Conservation (phyloP, 2,888 invertebrate species). For the Cheilosia urbana region DNA sequence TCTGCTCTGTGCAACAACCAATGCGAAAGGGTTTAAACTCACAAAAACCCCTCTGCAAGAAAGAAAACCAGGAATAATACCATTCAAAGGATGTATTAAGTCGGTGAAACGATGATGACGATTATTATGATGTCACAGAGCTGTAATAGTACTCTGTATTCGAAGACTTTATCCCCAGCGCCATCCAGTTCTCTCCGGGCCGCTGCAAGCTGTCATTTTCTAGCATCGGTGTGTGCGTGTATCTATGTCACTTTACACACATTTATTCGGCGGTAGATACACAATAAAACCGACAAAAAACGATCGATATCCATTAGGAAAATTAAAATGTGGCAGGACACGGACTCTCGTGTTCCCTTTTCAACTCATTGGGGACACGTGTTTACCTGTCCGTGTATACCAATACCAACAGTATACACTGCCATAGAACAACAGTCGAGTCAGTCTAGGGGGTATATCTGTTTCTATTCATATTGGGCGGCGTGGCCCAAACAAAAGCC, state of each 20-base stretch:
- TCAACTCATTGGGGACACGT: slow-evolving; percentile 74
- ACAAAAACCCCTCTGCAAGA: slow-evolving; percentile 21
- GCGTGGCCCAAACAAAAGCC: slow-evolving; percentile 55
- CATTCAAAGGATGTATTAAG: slow-evolving; percentile 69
- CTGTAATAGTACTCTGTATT: slow-evolving; percentile 3
- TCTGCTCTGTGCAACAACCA: slow-evolving; percentile 18
- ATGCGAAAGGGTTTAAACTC: slow-evolving; percentile 65
- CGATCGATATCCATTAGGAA: slow-evolving; percentile 85
- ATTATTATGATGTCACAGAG: slow-evolving; percentile 63
- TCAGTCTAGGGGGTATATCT: slow-evolving; percentile 31
- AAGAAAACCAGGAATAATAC: slow-evolving; percentile 35
- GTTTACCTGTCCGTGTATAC: slow-evolving; percentile 68
- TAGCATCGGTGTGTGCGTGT: slow-evolving; percentile 66
- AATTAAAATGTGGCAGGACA: slow-evolving; percentile 84
- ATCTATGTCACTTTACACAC: slow-evolving; percentile 69
- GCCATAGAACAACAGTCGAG: slow-evolving; percentile 52
- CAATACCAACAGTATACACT: not conserved
- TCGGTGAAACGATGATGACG: slow-evolving; percentile 52
- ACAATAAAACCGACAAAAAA: slow-evolving; percentile 61
- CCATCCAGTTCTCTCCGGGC: slow-evolving; percentile 22
- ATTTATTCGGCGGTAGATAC: not conserved
- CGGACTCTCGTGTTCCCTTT: slow-evolving; percentile 75
- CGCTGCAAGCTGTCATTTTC: slow-evolving; percentile 61
- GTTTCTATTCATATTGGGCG: slow-evolving; percentile 31
- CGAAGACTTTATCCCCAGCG: slow-evolving; percentile 45